Evolutionary conservation across 2,888 invertebrate genomes (phyloP), one percentile per base, ranked within the genome.

Genomic region (Neuroscelio doddi): DNA sequence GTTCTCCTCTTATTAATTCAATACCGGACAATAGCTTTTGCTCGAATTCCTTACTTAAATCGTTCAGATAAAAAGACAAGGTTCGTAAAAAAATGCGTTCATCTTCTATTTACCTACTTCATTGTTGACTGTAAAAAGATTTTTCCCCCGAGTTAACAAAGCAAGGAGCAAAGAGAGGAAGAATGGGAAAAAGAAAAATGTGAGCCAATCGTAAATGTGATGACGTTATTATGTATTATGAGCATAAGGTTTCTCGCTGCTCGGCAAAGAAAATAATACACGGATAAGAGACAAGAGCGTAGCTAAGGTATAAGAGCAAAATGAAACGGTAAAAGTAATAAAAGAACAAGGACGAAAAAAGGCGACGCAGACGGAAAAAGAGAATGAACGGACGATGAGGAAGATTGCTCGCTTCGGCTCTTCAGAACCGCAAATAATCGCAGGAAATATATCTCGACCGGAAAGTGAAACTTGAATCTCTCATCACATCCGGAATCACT

Each of bases 371-470:
- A 24, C 16, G 39, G 30, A 36, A 32, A 12, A 10, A 32, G 12
- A n/a, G 16, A 50, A 16, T 30, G 50, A 50, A 32, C 38, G 27
- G 47, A 41, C 26, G 46, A 51, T 32, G 56, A n/a, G n/a, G n/a
- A 50, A 47, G 47, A 57, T 39, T 52, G 52, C 39, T 52, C 30
- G 38, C 24, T 57, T 52, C 51, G 52, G 38, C 42, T 49, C 52
- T 34, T 16, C 49, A 24, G 44, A 44, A 49, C 34, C 45, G 53
- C 38, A 58, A 57, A 53, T 64, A 58, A 64, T 64, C 52, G 57
- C 53, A 45, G 57, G 58, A 64, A 64, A 53, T 64, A 64, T 53
- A 58, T 64, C 64, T 58, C 51, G 24, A 30, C 49, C 16, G 42
- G 47, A 53, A 64, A 64, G 52, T 52, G 52, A 64, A 58, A 64